phyloP scores from a whole-genome alignment of 2,888 invertebrate genomes.

The Tiliacea aurago region DNA sequence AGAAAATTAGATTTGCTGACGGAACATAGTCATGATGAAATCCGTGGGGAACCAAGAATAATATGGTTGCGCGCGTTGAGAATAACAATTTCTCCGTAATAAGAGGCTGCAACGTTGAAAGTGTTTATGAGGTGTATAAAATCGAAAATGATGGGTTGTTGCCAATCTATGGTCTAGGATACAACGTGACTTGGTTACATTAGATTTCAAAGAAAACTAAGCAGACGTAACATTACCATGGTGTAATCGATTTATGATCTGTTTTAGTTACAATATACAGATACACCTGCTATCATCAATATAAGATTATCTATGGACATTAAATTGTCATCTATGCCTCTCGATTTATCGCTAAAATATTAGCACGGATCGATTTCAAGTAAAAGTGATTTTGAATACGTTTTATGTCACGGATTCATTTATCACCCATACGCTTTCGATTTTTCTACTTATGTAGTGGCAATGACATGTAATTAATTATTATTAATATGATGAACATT shows the following conservation, averaged over 20 bases:
- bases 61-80: conserved; percentile 43
- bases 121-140: conserved; percentile 66
- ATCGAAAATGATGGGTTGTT: conserved; percentile 69
- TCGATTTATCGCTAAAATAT: conserved; percentile 29
- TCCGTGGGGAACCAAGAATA: conserved; percentile 52
- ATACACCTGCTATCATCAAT: conserved; percentile 38
- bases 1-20: conserved; percentile 61
- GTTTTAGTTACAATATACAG: conserved; percentile 37
- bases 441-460: conserved; percentile 9
- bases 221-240: conserved; percentile 44
- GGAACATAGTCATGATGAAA: conserved; percentile 52
- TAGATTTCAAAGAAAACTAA: conserved; percentile 38
- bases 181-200: conserved; percentile 35
- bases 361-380: conserved; percentile 13
- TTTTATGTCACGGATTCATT: conserved; percentile 32
- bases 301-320: conserved; percentile 40
- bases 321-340: conserved; percentile 24
- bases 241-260: conserved; percentile 54
- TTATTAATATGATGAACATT: neutral
- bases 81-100: conserved; percentile 61
- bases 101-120: conserved; percentile 52
- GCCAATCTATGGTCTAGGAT: conserved; percentile 31
- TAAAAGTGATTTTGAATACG: conserved; percentile 45
- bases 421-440: conserved; percentile 21
- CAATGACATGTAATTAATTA: conserved; percentile 8